Conservation (phyloP, 2,888 invertebrate genomes). For the Creontiades dilutus region DNA sequence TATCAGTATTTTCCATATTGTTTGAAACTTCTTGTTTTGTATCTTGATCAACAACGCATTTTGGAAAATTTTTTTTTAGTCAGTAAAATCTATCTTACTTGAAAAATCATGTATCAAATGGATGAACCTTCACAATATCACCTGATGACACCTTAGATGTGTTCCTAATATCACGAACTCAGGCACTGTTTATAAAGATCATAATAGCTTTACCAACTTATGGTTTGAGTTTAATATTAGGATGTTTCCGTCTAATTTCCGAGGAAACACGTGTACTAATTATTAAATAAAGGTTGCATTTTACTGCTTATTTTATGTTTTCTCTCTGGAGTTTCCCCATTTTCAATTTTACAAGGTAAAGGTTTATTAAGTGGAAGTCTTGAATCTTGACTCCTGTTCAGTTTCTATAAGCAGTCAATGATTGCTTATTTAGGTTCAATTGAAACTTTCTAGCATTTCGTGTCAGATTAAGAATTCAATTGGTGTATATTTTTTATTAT, state of each 20-base stretch:
- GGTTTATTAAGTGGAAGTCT: no score
- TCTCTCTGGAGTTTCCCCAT: no score
- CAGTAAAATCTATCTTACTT: constrained; percentile 17
- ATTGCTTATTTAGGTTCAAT: no score
- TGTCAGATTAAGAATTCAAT: no score
- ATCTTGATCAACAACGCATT: constrained; percentile 33
- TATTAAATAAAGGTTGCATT: background rate
- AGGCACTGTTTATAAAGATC: background rate
- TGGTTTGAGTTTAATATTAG: background rate
- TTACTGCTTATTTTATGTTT: background rate
- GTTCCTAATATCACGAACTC: background rate
- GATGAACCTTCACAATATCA: background rate
- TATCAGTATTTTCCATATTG: constrained; percentile 18
- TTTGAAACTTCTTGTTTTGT: constrained; percentile 60
- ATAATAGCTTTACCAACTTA: background rate
- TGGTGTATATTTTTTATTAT: no score
- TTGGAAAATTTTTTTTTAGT: background rate
- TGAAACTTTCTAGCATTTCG: no score
- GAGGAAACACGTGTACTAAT: background rate
- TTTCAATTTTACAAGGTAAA: no score
- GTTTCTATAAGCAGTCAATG: no score
- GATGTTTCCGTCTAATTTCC: background rate
- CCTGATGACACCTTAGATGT: background rate
- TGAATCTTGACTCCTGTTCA: no score
- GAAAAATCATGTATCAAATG: background rate